Base-by-base conservation (phyloP, 1,140 invertebrate species). In the Eupeodes corollae region DNA sequence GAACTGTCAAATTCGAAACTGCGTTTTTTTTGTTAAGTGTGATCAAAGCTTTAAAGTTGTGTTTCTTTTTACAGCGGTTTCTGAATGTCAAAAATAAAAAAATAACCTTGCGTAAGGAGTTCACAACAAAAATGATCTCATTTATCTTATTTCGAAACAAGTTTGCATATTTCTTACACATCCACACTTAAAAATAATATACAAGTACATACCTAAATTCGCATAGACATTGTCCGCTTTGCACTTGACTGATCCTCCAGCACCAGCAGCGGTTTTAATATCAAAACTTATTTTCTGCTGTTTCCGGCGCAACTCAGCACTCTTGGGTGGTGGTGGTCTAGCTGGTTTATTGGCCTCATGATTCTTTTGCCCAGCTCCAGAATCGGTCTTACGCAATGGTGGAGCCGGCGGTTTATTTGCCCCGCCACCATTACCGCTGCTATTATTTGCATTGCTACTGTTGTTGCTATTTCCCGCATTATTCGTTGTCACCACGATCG, bases 201-300 rank as follows among this genome's bases (percentile, higher is more conserved):
- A 30, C 21, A 46, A 38, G 18, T 49, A 59, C 63, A 67, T 34
- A 67, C 63, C 83, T 69, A 86, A 75, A 73, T 87, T 86, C 46
- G 83, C 83, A 66, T 86, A 86, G 62, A 87, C 83, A 56, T 78
- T 84, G 65, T 81, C 79, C 44, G 75, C 72, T 52, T 75, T 77
- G 44, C 52, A 59, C 46, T 67, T 67, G 13, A 67, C 53, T 43
- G 63, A 67, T 21, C 63, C 63, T 11, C 47, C 52, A 38, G 44
- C 13, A 51, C 40, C 40, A 13, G 75, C 71, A 68, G 72, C 76
- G 59, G 50, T 30, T 44, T 49, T 63, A 42, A 58, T 51, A 39
- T 57, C 57, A 31, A 54, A 26, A 26, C 21, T 26, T 5, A 26
- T 26, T 8, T 26, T 57, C 37, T 76, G 81, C 70, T 75, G 76